Conservation (phyloP, 2,113 vertebrate genomes). For the Oplegnathus fasciatus region DNA sequence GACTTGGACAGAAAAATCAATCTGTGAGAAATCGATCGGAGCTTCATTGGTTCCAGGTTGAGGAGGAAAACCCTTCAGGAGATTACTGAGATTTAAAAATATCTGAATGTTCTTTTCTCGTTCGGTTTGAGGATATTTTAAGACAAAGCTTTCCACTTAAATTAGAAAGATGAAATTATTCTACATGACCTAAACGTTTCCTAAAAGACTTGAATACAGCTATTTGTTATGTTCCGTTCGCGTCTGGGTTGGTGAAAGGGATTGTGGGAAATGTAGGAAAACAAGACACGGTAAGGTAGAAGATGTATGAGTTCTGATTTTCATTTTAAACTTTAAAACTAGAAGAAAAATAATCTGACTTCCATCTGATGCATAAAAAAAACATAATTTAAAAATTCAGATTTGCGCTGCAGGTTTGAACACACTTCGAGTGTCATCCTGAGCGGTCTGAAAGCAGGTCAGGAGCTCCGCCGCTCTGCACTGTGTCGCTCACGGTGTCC, state of each 20-base stretch:
- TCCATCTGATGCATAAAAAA: neutral
- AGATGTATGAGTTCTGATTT: neutral
- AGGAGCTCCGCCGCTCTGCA: constrained; percentile 26
- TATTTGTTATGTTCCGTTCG: neutral
- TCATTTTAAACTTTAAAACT: neutral
- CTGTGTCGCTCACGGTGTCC: constrained; percentile 26
- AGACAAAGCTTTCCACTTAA: neutral
- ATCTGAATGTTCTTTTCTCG: too few relatives aligned
- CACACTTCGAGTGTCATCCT: neutral
- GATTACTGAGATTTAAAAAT: too few relatives aligned
- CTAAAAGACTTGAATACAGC: too few relatives aligned
- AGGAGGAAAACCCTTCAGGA: too few relatives aligned
- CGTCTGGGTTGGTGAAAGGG: neutral
- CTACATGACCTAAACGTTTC: neutral
- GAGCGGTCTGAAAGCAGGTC: constrained; percentile 64
- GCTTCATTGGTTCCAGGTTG: neutral
- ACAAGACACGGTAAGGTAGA: neutral
- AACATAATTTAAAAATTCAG: neutral
- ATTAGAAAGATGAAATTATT: neutral
- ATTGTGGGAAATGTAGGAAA: neutral
- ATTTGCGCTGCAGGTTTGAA: neutral
- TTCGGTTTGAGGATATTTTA: too few relatives aligned
- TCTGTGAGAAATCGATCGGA: constrained; percentile 23
- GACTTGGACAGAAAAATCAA: constrained; percentile 28
- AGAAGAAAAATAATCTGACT: neutral